Percentiles rank a stretch among this genome's conserved stretches.
These are phyloP conservation scores for Cepaea hortensis DNA, from an alignment of 2,888 invertebrate species.

Conservation along the genomic window DNA sequence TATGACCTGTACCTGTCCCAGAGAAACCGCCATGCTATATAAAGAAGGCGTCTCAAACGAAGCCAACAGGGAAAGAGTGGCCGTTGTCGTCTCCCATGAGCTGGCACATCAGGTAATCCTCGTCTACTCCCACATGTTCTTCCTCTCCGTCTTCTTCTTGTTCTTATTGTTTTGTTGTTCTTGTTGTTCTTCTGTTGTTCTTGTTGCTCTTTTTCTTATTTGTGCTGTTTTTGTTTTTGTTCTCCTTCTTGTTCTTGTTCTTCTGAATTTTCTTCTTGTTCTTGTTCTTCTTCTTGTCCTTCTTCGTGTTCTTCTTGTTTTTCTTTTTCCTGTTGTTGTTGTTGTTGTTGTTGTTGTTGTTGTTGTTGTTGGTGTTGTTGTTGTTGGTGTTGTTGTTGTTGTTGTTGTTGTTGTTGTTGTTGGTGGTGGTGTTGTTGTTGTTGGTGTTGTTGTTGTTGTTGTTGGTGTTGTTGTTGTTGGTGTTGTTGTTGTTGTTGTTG, in stretches of 20 bases:
- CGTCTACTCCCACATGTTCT: neutral
- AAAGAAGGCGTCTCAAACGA: conserved; percentile 65
- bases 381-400: neutral
- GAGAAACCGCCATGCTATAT: conserved; percentile 70
- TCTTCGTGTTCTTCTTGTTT: too few relatives aligned
- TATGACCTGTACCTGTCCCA: neutral
- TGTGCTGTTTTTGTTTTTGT: too few relatives aligned
- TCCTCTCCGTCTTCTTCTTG: too few relatives aligned
- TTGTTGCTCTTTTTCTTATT: too few relatives aligned
- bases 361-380: too few relatives aligned
- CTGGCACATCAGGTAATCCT: conserved; percentile 74
- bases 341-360: too few relatives aligned
- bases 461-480: too few relatives aligned
- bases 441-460: too few relatives aligned
- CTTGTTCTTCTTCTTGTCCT: too few relatives aligned
- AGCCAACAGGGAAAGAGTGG: conserved; percentile 67
- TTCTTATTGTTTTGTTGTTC: neutral
- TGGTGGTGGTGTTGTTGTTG: neutral
- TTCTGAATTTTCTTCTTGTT: neutral
- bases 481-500: neutral
- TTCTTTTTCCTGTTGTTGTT: too few relatives aligned
- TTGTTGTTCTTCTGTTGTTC: neutral
- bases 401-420: neutral
- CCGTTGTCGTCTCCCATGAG: conserved; percentile 74
- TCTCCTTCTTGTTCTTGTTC: neutral